A percentile compares a stretch with the other conserved stretches of the same genome.
phyloP scores from a whole-genome alignment of 2,113 vertebrate genomes.

The Mesocricetus auratus region DNA sequence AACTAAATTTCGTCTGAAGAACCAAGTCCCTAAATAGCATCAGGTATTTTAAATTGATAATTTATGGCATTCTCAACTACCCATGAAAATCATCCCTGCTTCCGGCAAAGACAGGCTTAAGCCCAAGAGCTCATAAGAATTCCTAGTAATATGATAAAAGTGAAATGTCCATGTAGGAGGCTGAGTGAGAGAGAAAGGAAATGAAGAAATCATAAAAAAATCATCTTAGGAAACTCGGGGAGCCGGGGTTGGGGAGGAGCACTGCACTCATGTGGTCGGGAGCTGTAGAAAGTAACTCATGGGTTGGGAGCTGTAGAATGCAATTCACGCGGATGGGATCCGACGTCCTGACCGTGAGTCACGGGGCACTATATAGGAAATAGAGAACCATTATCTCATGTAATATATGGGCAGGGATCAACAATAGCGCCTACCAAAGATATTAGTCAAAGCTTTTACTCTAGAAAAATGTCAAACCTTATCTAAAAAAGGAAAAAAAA shows the following conservation, averaged over 20 bases:
- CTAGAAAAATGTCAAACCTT: conserved; percentile 55
- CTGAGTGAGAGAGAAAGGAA: neutral
- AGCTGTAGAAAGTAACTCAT: neutral
- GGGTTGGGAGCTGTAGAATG: too few species aligned
- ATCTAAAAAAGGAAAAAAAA: conserved; percentile 34
- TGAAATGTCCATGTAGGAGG: neutral
- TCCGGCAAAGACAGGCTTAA: neutral
- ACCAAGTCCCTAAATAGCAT: neutral
- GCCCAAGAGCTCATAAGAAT: neutral
- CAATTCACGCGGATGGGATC: neutral
- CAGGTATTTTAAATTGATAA: neutral
- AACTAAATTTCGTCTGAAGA: conserved; percentile 24
- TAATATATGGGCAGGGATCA: conserved; percentile 24
- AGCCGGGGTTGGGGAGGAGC: too few species aligned
- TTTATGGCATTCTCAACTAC: neutral
- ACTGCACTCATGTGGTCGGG: accelerated
- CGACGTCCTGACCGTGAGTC: conserved; percentile 20
- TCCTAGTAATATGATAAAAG: neutral
- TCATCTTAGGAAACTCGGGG: neutral
- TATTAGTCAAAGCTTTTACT: conserved; percentile 2
- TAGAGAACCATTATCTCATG: neutral
- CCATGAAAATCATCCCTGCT: neutral
- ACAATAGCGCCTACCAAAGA: neutral
- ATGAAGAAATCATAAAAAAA: neutral
- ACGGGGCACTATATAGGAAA: conserved; percentile 32